A percentile compares a stretch with the other conserved stretches of the same genome.
These are phyloP conservation scores for Caenorhabditis auriculariae DNA, from an alignment of 2,888 invertebrate species.

Conservation along the genomic window DNA sequence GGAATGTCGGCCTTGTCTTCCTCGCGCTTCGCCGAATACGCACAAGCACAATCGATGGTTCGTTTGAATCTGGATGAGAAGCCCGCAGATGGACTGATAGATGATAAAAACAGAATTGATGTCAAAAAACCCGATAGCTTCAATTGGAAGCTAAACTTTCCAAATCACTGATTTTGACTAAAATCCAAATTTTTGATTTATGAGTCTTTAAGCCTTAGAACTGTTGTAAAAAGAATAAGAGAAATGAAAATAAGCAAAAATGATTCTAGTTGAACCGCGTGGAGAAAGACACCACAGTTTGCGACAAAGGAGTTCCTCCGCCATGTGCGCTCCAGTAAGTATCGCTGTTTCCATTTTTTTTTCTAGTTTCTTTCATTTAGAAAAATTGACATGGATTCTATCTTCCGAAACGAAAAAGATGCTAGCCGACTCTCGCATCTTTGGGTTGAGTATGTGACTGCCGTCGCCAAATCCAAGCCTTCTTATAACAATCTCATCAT, in stretches of 20 bases:
- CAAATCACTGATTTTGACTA: neutral
- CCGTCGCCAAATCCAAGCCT: slow-evolving; percentile 32
- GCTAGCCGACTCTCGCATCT: slow-evolving; percentile 39
- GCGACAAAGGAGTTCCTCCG: slow-evolving; percentile 53
- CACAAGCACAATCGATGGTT: slow-evolving; percentile 35
- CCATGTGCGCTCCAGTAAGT: slow-evolving; percentile 53
- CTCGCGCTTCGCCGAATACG: slow-evolving; percentile 39
- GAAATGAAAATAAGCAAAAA: no score
- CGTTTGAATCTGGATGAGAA: neutral
- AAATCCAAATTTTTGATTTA: neutral
- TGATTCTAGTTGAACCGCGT: slow-evolving; percentile 47
- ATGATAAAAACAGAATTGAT: neutral
- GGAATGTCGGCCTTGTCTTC: slow-evolving; percentile 58
- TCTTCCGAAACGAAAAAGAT: slow-evolving; percentile 43
- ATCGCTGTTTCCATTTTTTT: neutral
- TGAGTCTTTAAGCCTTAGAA: neutral
- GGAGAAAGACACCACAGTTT: slow-evolving; percentile 45
- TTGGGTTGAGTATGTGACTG: slow-evolving; percentile 38
- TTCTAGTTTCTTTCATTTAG: slow-evolving; percentile 14
- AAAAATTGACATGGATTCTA: slow-evolving; percentile 44
- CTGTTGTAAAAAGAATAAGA: neutral
- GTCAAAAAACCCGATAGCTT: neutral
- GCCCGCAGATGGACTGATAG: neutral
- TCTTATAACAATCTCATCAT: slow-evolving; percentile 51
- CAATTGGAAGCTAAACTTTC: neutral